Conservation (phyloP, 2,888 invertebrate species). For the Tetrapedia diversipes region DNA sequence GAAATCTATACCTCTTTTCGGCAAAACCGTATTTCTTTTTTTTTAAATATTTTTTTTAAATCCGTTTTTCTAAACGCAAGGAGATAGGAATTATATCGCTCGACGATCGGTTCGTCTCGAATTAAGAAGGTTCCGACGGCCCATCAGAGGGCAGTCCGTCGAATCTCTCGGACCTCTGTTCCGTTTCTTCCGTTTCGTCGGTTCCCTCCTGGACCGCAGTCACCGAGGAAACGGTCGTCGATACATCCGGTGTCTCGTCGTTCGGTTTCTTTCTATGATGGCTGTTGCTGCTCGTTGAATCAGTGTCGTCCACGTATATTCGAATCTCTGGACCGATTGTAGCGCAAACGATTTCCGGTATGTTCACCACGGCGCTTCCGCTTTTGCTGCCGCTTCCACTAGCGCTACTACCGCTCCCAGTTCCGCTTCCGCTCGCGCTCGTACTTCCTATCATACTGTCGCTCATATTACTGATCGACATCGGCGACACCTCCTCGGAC, state of each 20-base stretch:
- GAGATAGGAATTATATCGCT: background rate
- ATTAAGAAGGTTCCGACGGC: constrained; percentile 62
- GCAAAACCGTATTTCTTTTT: background rate
- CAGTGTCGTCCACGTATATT: constrained; percentile 77
- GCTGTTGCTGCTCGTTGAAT: constrained; percentile 72
- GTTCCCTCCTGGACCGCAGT: constrained; percentile 16
- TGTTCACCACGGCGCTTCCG: constrained; percentile 33
- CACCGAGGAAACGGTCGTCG: constrained; percentile 44
- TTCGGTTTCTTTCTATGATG: constrained; percentile 16
- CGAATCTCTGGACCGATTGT: constrained; percentile 70
- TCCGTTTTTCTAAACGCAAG: background rate
- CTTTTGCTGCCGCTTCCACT: constrained; percentile 26
- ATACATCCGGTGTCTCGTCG: constrained; percentile 52
- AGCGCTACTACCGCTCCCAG: constrained; percentile 19
- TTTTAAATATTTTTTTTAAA: background rate
- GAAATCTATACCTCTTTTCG: constrained; percentile 19
- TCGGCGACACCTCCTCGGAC: constrained; percentile 40
- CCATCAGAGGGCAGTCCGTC: constrained; percentile 37
- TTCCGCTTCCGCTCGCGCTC: constrained; percentile 40
- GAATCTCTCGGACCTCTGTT: constrained; percentile 24
- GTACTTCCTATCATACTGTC: constrained; percentile 40
- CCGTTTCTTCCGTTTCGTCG: constrained; percentile 21
- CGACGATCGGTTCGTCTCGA: background rate
- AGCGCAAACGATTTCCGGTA: constrained; percentile 49
- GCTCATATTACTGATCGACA: constrained; percentile 41